Conservation (phyloP, 2,888 invertebrate genomes). For the Catocala fraxini region DNA sequence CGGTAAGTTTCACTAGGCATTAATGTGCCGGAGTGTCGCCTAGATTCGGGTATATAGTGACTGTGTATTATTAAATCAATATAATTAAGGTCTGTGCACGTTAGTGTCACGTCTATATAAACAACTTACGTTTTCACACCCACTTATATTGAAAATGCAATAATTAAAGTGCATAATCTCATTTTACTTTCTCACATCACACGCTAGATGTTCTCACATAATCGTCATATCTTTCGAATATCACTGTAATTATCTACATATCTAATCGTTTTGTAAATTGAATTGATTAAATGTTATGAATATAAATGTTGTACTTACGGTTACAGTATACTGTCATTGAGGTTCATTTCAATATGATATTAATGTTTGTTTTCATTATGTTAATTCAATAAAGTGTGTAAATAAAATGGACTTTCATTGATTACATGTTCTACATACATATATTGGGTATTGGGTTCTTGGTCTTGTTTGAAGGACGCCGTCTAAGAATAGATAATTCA, state of each 20-base stretch:
- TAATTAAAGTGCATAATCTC: slow-evolving; percentile 28
- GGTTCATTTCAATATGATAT: slow-evolving; percentile 80
- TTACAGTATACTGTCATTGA: slow-evolving; percentile 83
- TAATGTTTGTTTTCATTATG: slow-evolving; percentile 86
- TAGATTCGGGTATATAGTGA: slow-evolving; percentile 27
- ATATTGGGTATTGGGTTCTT: no score
- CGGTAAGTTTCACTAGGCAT: slow-evolving; percentile 35
- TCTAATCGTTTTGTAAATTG: slow-evolving; percentile 84
- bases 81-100: slow-evolving; percentile 2
- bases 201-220: slow-evolving; percentile 58
- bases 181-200: slow-evolving; percentile 43
- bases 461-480: not conserved
- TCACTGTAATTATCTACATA: slow-evolving; percentile 84
- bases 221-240: slow-evolving; percentile 79
- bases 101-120: slow-evolving; percentile 2
- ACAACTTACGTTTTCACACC: slow-evolving; percentile 34
- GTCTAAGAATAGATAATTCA: not conserved
- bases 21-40: slow-evolving; percentile 45
- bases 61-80: slow-evolving; percentile 33
- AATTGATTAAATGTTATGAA: slow-evolving; percentile 82
- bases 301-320: slow-evolving; percentile 85
- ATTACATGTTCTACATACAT: slow-evolving; percentile 3
- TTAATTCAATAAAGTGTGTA: slow-evolving; percentile 88
- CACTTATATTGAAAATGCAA: slow-evolving; percentile 38
- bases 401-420: slow-evolving; percentile 67